Conservation (phyloP, 1,140 invertebrate species). For the Glomeris maerens region DNA sequence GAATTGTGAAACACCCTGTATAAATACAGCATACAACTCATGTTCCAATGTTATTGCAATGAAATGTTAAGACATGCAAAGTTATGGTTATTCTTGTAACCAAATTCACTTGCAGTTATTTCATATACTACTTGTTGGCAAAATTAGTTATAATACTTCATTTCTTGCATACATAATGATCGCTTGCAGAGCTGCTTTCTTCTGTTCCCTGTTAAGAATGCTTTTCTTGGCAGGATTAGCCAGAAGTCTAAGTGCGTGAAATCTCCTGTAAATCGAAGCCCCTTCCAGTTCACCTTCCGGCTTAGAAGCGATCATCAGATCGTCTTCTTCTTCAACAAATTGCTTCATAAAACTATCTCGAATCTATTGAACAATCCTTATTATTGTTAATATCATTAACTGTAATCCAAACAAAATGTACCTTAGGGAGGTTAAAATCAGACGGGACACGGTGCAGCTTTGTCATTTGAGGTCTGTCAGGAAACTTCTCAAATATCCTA, state of each 20-base stretch:
- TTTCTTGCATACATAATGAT: no score
- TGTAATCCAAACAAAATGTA: slow-evolving; percentile 24
- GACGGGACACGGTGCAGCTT: slow-evolving; percentile 85
- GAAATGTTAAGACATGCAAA: no score
- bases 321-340: slow-evolving; percentile 58
- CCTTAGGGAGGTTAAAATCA: slow-evolving; percentile 91
- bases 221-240: slow-evolving; percentile 26
- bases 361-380: slow-evolving; percentile 40
- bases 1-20: no score
- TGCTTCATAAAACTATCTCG: slow-evolving; percentile 97
- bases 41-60: no score
- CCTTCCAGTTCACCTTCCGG: slow-evolving; percentile 20
- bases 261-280: slow-evolving; percentile 38
- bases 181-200: slow-evolving; percentile 18
- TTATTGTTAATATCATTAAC: slow-evolving; percentile 7
- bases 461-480: slow-evolving; percentile 97
- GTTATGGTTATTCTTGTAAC: no score
- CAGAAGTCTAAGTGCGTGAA: slow-evolving; percentile 53
- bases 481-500: slow-evolving; percentile 96
- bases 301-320: slow-evolving; percentile 49
- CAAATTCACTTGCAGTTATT: no score
- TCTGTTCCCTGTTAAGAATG: slow-evolving; percentile 11
- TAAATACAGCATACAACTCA: no score
- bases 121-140: no score
- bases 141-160: no score